These are phyloP conservation scores for Sylvicapra grimmia DNA, from an alignment of 2,113 vertebrate species.

Conservation along the genomic window DNA sequence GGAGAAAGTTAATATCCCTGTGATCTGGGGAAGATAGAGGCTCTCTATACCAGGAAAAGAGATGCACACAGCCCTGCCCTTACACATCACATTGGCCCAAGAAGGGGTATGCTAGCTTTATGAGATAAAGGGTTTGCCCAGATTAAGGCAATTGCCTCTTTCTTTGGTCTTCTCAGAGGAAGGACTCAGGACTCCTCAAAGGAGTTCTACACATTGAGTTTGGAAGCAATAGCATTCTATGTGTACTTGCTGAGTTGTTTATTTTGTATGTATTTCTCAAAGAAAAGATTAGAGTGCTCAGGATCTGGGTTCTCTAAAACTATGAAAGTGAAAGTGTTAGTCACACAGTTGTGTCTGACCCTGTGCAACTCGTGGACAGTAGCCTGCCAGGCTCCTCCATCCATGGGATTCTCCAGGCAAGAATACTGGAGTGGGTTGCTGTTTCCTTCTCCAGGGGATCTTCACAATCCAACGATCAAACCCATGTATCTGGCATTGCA, in stretches of 20 bases:
- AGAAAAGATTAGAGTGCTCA: background rate
- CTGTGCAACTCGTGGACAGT: background rate
- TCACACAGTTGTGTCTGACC: background rate
- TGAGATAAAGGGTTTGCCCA: background rate
- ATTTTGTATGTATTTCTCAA: background rate
- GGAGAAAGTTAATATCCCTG: background rate
- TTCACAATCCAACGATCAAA: background rate
- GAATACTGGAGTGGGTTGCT: background rate
- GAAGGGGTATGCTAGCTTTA: background rate
- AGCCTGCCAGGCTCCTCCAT: background rate
- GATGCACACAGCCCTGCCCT: background rate
- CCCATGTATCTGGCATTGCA: background rate
- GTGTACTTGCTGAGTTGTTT: background rate
- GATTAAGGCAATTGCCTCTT: background rate
- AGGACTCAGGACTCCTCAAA: background rate
- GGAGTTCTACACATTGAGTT: background rate
- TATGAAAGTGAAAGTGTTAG: background rate
- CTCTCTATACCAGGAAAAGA: background rate
- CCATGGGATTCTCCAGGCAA: background rate
- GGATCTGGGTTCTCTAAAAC: background rate
- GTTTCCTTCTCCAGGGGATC: background rate
- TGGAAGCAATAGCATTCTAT: background rate
- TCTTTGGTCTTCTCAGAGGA: background rate
- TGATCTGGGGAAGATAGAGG: background rate
- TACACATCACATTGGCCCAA: background rate